These are phyloP conservation scores for Cossypha dichroa DNA, from an alignment of 2,797 vertebrate genomes.

Conservation along the genomic window DNA sequence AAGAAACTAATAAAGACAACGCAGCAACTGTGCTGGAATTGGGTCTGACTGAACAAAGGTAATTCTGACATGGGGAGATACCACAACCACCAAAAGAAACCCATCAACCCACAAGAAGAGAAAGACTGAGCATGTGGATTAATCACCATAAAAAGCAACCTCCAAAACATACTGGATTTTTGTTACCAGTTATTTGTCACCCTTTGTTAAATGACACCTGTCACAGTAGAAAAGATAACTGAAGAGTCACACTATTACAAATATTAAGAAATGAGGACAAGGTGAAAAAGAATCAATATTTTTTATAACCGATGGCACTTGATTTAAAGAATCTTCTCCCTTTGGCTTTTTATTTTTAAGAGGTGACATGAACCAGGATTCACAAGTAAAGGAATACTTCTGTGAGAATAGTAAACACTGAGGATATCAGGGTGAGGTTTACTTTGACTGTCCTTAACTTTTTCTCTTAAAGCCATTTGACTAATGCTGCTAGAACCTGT, in stretches of 20 bases:
- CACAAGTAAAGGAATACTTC: background rate
- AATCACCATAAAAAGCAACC: background rate
- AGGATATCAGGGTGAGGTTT: background rate
- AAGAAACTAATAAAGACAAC: background rate
- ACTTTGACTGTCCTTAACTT: background rate
- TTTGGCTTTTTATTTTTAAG: background rate
- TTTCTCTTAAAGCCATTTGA: background rate
- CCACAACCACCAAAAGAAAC: accelerated
- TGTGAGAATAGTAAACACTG: background rate
- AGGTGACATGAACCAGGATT: background rate
- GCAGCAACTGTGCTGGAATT: background rate
- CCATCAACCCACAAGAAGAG: background rate
- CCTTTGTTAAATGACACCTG: background rate
- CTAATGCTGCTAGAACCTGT: background rate
- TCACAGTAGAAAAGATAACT: background rate
- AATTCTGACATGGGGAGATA: background rate
- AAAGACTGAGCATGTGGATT: background rate
- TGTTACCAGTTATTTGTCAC: background rate
- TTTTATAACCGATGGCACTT: background rate
- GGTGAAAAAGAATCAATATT: background rate
- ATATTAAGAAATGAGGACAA: background rate
- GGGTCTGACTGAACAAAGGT: background rate
- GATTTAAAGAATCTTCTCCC: background rate
- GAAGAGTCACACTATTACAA: background rate
- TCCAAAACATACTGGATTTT: background rate